phyloP scores from a whole-genome alignment of 2,113 vertebrate species.

The Ia io region DNA sequence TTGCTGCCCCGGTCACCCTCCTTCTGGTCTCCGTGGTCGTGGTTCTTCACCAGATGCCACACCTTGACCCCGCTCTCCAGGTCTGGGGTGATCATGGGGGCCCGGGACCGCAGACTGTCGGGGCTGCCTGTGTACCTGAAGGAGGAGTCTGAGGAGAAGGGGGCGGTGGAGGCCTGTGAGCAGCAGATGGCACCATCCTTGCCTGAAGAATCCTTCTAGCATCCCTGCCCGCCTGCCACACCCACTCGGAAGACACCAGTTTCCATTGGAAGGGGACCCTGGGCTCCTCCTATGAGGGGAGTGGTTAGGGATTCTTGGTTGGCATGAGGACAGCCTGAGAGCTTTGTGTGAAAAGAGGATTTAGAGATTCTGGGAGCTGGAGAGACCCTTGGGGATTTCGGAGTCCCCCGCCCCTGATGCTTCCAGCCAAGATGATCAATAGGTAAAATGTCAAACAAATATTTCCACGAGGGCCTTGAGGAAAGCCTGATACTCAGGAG shows the following conservation, averaged over 20 bases:
- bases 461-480: not conserved
- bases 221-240: not conserved
- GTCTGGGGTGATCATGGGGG: constrained; percentile 98
- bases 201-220: not conserved
- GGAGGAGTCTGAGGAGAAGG: constrained; percentile 88
- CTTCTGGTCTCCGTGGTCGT: constrained; percentile 98
- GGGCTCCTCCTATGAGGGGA: not conserved
- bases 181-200: not conserved
- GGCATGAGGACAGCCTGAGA: not conserved
- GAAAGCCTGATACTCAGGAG: not conserved
- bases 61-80: constrained; percentile 98
- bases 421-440: not conserved
- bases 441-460: not conserved
- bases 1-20: constrained; percentile 98
- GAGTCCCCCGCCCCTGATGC: not conserved
- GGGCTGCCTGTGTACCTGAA: constrained; percentile 98
- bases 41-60: constrained; percentile 99
- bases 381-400: not conserved
- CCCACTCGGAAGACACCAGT: not conserved
- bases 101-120: constrained; percentile 95
- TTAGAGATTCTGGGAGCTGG: constrained; percentile 1
- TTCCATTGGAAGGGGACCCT: not conserved
- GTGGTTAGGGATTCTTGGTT: not conserved
- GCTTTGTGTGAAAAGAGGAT: not conserved
- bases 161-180: constrained; percentile 65